A percentile compares a stretch with the other conserved stretches of the same genome.
Evolutionary conservation across 1,140 invertebrate species (phyloP).

Genomic region (Aphaenogaster rudis): DNA sequence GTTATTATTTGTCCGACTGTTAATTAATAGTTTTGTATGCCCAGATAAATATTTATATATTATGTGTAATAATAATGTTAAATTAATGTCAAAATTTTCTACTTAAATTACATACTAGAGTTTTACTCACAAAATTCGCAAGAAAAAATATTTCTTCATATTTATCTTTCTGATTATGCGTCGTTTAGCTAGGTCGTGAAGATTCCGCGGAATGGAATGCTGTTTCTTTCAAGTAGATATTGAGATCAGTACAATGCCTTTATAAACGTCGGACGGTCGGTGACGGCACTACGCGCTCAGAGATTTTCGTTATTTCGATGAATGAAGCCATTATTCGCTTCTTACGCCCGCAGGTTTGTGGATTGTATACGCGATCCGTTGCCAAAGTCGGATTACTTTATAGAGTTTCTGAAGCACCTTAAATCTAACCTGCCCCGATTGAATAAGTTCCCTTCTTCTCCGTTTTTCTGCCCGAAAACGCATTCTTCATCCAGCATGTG

Average conservation of each 20-base stretch:
- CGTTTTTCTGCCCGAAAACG: slow-evolving; percentile 6
- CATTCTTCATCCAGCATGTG: slow-evolving; percentile 30
- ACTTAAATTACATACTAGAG: neutral
- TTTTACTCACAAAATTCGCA: neutral
- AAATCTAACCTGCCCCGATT: slow-evolving; percentile 66
- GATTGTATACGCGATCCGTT: slow-evolving; percentile 64
- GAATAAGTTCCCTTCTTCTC: slow-evolving; percentile 49
- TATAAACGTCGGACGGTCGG: slow-evolving; percentile 57
- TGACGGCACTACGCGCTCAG: slow-evolving; percentile 64
- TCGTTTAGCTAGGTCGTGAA: slow-evolving; percentile 10
- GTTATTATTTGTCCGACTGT: neutral
- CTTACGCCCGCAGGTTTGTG: slow-evolving; percentile 69
- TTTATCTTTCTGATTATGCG: slow-evolving; percentile 4
- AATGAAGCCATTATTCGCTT: slow-evolving; percentile 81
- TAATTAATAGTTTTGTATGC: neutral
- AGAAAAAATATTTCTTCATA: neutral
- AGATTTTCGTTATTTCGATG: slow-evolving; percentile 75
- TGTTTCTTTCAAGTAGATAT: slow-evolving; percentile 69
- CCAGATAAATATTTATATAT: neutral
- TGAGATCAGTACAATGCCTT: slow-evolving; percentile 74
- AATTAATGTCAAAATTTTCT: neutral
- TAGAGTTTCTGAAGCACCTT: slow-evolving; percentile 72
- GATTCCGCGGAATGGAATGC: slow-evolving; percentile 72
- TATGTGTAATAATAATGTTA: neutral
- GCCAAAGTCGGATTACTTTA: slow-evolving; percentile 78